phyloP scores from a whole-genome alignment of 2,797 vertebrate genomes.

The Bufotes viridis region DNA sequence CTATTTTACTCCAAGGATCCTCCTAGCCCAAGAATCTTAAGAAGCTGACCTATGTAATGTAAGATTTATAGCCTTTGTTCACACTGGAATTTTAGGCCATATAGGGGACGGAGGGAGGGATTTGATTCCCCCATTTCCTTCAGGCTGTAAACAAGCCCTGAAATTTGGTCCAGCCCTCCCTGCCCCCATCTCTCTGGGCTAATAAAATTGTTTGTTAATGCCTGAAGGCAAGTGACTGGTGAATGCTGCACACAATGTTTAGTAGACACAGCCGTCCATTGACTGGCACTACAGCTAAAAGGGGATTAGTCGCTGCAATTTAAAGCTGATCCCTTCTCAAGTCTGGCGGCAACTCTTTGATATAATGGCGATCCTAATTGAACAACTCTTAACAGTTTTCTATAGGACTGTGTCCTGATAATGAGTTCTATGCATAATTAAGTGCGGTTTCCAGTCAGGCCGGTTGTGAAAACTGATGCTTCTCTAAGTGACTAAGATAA shows the following conservation, averaged over 20 bases:
- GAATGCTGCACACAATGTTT: conserved; percentile 42
- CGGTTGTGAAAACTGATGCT: neutral
- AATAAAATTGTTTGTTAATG: conserved; percentile 60
- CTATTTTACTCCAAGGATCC: neutral
- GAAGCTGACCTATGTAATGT: neutral
- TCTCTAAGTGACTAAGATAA: no score
- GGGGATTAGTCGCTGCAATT: conserved; percentile 56
- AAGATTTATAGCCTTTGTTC: conserved; percentile 18
- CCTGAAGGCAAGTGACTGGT: conserved; percentile 46
- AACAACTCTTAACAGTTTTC: conserved; percentile 32
- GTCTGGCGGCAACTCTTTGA: conserved; percentile 30
- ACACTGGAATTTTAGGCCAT: conserved; percentile 26
- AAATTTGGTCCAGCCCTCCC: conserved; percentile 29
- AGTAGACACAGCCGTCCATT: conserved; percentile 51
- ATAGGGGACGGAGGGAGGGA: conserved; percentile 1
- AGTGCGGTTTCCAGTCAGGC: neutral
- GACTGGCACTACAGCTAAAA: conserved; percentile 51
- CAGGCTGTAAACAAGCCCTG: conserved; percentile 48
- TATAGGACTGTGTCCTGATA: neutral
- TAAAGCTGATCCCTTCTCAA: conserved; percentile 55
- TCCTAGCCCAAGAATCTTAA: neutral
- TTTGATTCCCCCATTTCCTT: conserved; percentile 42
- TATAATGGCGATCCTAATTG: conserved; percentile 52
- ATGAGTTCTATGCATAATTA: conserved; percentile 9
- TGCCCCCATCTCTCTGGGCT: conserved; percentile 46